Percentiles rank a stretch among this genome's conserved stretches.
These are phyloP conservation scores for Actinia equina DNA, from an alignment of 64 coral and sea anemone species.

Conservation along the genomic window DNA sequence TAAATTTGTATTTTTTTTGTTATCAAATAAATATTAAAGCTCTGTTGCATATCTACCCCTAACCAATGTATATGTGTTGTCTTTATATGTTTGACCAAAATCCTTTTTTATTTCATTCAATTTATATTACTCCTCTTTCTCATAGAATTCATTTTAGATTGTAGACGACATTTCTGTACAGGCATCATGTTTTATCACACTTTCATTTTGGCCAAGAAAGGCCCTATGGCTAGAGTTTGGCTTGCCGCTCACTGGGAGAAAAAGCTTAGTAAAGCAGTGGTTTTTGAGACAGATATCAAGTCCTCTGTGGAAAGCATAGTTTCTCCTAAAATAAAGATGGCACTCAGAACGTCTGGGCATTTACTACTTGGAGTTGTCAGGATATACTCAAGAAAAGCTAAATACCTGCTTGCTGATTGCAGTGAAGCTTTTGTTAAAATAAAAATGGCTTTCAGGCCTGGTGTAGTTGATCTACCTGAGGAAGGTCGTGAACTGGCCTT, in stretches of 20 bases:
- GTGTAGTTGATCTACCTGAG: conserved; percentile 96
- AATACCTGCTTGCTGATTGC: conserved; percentile 96
- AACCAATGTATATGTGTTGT: too few relatives aligned
- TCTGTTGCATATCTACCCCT: too few relatives aligned
- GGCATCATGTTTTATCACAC: conserved; percentile 92
- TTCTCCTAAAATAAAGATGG: conserved; percentile 99
- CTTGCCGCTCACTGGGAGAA: conserved; percentile 99
- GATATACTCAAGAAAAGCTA: conserved; percentile 98
- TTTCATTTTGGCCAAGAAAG: conserved; percentile 99
- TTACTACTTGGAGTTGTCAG: conserved; percentile 97
- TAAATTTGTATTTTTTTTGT: too few relatives aligned
- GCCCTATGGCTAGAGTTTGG: conserved; percentile 95
- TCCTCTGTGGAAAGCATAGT: conserved; percentile 98
- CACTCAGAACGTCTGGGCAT: conserved; percentile 92
- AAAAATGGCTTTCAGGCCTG: conserved; percentile 98
- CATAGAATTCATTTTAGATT: conserved; percentile 22
- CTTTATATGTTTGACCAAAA: too few relatives aligned
- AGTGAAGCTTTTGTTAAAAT: conserved; percentile 99
- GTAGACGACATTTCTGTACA: background rate
- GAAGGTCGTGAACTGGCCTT: conserved; percentile 89
- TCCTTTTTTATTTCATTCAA: background rate
- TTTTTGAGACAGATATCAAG: conserved; percentile 95
- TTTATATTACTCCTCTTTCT: background rate
- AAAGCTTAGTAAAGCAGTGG: conserved; percentile 92
- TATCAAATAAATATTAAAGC: too few relatives aligned